Percentiles rank a stretch among this genome's conserved stretches.
Evolutionary conservation across 2,113 vertebrate genomes (phyloP).

Genomic region (Oncorhynchus tshawytscha): DNA sequence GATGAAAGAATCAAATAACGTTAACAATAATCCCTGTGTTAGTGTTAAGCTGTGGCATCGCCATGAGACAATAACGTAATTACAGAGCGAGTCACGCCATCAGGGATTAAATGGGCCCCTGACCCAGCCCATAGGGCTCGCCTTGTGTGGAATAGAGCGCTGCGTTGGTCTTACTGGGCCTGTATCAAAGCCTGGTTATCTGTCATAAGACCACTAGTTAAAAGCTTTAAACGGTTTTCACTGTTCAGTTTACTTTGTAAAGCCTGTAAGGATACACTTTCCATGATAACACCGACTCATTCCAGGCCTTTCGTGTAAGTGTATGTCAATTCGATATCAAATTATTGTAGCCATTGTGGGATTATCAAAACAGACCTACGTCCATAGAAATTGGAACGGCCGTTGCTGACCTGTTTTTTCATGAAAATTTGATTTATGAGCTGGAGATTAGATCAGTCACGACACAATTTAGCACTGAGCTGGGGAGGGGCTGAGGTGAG

Average conservation of each 20-base stretch:
- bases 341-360: neutral
- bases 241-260: neutral
- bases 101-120: slow-evolving; percentile 13
- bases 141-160: neutral
- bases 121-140: neutral
- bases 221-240: neutral
- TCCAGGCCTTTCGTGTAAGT: neutral
- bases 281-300: neutral
- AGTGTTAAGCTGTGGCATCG: neutral
- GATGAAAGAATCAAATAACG: neutral
- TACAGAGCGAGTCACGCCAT: slow-evolving; percentile 20
- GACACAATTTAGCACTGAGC: slow-evolving; percentile 33
- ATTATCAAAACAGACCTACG: too few relatives aligned
- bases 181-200: neutral
- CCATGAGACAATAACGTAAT: neutral
- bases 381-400: too few relatives aligned
- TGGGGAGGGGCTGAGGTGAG: slow-evolving; percentile 12
- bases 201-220: neutral
- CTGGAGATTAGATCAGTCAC: slow-evolving; percentile 21
- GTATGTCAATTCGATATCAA: neutral
- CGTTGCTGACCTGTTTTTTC: slow-evolving; percentile 9
- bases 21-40: neutral
- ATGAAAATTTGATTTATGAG: slow-evolving; percentile 29
- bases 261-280: neutral
- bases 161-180: neutral